Conservation (phyloP, 2,888 invertebrate species). For the Blastobasis lacticolella region DNA sequence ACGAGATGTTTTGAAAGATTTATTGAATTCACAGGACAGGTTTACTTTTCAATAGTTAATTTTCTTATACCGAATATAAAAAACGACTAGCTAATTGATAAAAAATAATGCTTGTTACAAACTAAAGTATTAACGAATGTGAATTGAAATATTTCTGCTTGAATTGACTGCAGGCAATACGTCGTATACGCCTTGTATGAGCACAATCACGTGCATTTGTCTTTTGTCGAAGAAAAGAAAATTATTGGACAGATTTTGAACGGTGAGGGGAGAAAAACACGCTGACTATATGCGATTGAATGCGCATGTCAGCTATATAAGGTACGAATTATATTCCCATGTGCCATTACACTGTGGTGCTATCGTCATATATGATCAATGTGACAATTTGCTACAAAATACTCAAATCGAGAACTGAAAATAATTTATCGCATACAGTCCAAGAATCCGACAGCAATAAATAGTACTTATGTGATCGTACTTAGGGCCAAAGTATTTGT, state of each 20-base stretch:
- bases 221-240: no score
- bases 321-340: slow-evolving; percentile 26
- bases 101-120: neutral
- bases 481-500: slow-evolving; percentile 23
- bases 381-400: slow-evolving; percentile 10
- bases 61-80: slow-evolving; percentile 13
- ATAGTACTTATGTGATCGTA: slow-evolving; percentile 43
- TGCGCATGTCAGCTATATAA: no score
- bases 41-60: slow-evolving; percentile 13
- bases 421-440: slow-evolving; percentile 19
- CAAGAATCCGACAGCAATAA: slow-evolving; percentile 36
- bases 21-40: slow-evolving; percentile 20
- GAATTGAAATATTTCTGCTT: neutral
- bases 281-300: no score
- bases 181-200: slow-evolving; percentile 14
- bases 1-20: slow-evolving; percentile 26
- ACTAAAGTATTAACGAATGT: neutral
- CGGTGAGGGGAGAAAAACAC: no score
- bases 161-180: slow-evolving; percentile 52
- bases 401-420: slow-evolving; percentile 9
- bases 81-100: slow-evolving; percentile 1
- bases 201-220: no score
- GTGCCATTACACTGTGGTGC: slow-evolving; percentile 51
- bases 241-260: no score
- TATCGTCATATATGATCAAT: slow-evolving; percentile 27